Evolutionary conservation across 2,113 vertebrate genomes (phyloP), one percentile per base, ranked within the genome.

Genomic region (Grallaria varia): DNA sequence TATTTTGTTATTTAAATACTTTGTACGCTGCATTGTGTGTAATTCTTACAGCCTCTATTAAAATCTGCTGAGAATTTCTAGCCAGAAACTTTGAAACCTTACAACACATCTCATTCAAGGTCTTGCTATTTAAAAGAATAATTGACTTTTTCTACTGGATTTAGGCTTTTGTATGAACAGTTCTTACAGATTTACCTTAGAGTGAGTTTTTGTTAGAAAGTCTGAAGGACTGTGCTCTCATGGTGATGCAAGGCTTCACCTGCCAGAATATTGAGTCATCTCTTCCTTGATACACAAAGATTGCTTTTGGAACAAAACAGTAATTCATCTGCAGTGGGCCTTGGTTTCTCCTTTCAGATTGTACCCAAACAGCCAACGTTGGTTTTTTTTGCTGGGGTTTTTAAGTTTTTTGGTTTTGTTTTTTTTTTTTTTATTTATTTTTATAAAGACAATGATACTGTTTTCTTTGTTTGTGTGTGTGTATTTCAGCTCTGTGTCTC

Each of bases 391-490:
- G 2, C 50, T 93, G 39, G 15, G 22, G 2, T 3, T 64, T 35
- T 30, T 37, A 40, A 4, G 8, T 8, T n/a, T 17, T n/a, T 58
- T 59, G n/a, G 24, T 31, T 24, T 21, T 6, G 27, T 28, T 19
- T 11, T 20, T 13, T 55, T 25, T 3, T 23, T 58, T 49, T 12
- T 30, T 14, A 28, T 28, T 52, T 3, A 17, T 74, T 62, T 50
- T 14, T 28, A 1, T 20, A 17, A 37, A 55, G 22, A 10, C 16
- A 53, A 0, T 6, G 14, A 11, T 14, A 3, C 3, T 31, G 14
- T 31, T 89, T n/a, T n/a, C n/a, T n/a, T 69, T 71, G 10, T 40
- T 44, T 30, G 10, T 39, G 3, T 72, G 19, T 37, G 3, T 35
- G 19, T 35, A 5, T 58, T 76, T 63, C 44, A 77, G 19, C 63